These are phyloP conservation scores for Picus viridis DNA, from an alignment of 2,797 vertebrate genomes.

Conservation along the genomic window DNA sequence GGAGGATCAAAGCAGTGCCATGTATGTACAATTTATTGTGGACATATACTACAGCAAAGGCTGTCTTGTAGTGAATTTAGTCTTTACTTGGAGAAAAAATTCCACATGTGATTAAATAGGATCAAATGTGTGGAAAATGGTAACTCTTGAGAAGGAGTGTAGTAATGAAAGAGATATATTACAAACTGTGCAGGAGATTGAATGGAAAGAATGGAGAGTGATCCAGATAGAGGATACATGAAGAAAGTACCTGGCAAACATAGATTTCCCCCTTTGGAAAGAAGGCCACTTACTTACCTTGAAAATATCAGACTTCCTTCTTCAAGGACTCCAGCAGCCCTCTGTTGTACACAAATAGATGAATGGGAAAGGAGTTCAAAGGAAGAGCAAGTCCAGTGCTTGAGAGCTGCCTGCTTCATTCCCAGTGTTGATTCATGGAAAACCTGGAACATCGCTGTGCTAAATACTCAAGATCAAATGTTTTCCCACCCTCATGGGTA, in stretches of 20 bases:
- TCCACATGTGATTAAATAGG: neutral
- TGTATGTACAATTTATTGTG: neutral
- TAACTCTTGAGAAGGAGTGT: neutral
- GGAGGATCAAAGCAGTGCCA: neutral
- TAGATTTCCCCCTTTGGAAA: neutral
- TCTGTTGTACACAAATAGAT: neutral
- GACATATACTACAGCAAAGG: neutral
- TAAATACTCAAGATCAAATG: neutral
- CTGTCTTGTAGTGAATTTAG: neutral
- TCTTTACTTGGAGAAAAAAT: neutral
- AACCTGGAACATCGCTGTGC: neutral
- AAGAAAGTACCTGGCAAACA: neutral
- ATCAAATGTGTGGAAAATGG: neutral
- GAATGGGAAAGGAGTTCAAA: neutral
- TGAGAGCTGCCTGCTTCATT: neutral
- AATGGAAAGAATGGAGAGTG: neutral
- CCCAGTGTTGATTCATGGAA: neutral
- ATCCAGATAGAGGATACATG: neutral
- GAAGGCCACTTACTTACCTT: neutral
- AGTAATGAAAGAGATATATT: neutral
- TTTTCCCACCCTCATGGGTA: neutral
- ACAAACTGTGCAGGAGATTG: neutral
- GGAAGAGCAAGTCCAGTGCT: neutral
- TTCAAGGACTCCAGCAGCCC: neutral
- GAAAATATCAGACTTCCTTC: neutral